Evolutionary conservation across 2,113 vertebrate species (phyloP).

Genomic region (Micronycteris hirsuta): DNA sequence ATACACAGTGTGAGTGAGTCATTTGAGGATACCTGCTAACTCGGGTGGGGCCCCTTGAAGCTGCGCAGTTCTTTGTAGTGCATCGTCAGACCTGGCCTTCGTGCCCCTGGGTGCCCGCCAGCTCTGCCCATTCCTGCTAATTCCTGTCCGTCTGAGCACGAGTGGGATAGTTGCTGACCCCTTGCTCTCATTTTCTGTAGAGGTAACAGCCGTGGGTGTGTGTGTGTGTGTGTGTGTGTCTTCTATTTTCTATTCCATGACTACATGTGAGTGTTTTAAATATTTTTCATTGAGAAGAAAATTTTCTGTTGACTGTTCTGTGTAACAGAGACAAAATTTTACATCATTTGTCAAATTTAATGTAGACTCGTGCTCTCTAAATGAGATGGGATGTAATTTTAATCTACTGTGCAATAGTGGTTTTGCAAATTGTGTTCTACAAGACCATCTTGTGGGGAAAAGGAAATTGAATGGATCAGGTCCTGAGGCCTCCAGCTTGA

Average conservation of each 20-base stretch:
- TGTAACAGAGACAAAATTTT: conserved; percentile 14
- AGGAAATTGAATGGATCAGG: neutral
- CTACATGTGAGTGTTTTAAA: neutral
- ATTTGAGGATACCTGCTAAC: neutral
- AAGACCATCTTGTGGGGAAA: too few species aligned
- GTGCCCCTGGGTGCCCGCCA: too few species aligned
- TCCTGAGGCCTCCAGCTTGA: neutral
- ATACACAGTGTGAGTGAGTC: neutral
- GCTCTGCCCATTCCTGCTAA: neutral
- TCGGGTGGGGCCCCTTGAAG: neutral
- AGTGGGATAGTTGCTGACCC: neutral
- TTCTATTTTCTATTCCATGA: neutral
- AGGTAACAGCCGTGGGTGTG: too few species aligned
- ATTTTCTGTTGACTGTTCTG: neutral
- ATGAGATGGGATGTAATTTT: neutral
- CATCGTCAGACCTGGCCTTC: neutral
- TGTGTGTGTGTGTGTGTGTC: neutral
- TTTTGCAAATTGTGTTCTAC: neutral
- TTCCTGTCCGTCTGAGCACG: neutral
- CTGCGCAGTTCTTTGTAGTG: neutral
- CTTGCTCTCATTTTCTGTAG: neutral
- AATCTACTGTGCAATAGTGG: neutral
- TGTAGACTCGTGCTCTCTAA: neutral
- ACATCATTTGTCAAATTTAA: neutral
- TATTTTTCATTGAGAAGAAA: neutral